Evolutionary conservation across 2,888 invertebrate genomes (phyloP), one percentile per base, ranked within the genome.

Genomic region (Rotaria sp.): DNA sequence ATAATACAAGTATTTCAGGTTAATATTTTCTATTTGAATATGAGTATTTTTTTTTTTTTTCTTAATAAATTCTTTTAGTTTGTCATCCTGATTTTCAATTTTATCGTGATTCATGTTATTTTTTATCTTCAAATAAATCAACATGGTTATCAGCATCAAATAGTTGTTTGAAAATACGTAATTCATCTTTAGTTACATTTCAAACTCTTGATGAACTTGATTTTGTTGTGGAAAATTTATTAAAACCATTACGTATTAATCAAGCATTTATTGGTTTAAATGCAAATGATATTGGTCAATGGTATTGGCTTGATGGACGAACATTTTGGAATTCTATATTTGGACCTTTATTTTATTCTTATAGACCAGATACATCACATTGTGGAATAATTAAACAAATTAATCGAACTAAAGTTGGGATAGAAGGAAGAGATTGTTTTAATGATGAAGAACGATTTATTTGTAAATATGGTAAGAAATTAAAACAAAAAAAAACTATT

Each of bases 391-490:
- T 80, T 80, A 80, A 80, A n/a, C 13, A 45, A 4, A 45, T 80
- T n/a, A 80, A 35, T 45, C 1, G 45, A 45, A 80, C 11, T 45
- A 15, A 80, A 45, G 26, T n/a, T 26, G 80, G 45, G 2, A 21
- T 80, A 5, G 80, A 80, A 80, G 80, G 80, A 80, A 24, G 80
- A 80, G 45, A 80, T 45, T 80, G 80, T 45, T 5, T n/a, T 13
- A n/a, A 26, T n/a, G 80, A 80, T 80, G 45, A 80, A n/a, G 45
- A 45, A 45, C 26, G 21, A n/a, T 80, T n/a, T 45, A 13, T 80
- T n/a, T 80, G 80, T 80, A 80, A 80, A 80, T 80, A 80, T 80
- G 45, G 80, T 80, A 80, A 80, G 80, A 80, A 80, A 41, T 24
- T 26, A 45, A 50, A 13, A 50, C 18, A 3, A 50, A n/a, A n/a